These are phyloP conservation scores for Plotosus lineatus DNA, from an alignment of 2,113 vertebrate genomes.

Conservation along the genomic window DNA sequence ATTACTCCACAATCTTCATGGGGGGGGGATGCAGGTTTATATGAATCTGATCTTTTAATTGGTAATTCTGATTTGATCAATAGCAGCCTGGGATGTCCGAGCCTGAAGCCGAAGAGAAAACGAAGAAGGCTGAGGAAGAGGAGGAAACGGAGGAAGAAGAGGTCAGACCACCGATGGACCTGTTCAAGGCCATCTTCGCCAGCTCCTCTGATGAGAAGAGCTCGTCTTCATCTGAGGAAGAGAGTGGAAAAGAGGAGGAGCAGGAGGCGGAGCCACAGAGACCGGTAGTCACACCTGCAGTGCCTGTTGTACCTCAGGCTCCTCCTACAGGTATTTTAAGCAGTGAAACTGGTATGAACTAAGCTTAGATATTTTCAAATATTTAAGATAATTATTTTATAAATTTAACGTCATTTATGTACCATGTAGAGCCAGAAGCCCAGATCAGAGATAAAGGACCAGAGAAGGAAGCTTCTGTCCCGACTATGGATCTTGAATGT, in stretches of 20 bases:
- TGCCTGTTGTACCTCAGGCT: not conserved
- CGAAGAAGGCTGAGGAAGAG: slow-evolving; percentile 36
- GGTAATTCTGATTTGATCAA: not conserved
- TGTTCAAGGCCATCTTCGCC: slow-evolving; percentile 94
- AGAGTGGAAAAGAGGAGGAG: slow-evolving; percentile 67
- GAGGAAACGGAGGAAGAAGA: slow-evolving; percentile 74
- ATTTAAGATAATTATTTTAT: not conserved
- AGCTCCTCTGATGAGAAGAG: slow-evolving; percentile 89
- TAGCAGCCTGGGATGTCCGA: slow-evolving; percentile 32
- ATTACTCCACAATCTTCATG: no score
- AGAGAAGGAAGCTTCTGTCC: slow-evolving; percentile 25
- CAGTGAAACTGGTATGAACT: slow-evolving; percentile 7
- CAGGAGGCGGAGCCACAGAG: slow-evolving; percentile 10
- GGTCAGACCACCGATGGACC: slow-evolving; percentile 84
- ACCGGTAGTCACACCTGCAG: slow-evolving; percentile 2
- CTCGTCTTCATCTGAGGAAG: slow-evolving; percentile 83
- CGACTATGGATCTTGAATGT: slow-evolving; percentile 32
- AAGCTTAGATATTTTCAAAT: not conserved
- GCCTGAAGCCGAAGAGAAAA: slow-evolving; percentile 40
- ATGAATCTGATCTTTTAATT: not conserved
- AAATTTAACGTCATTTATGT: not conserved
- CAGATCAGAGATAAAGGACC: not conserved
- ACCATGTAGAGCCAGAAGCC: slow-evolving; percentile 28
- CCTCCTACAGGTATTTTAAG: not conserved
- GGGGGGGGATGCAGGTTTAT: not conserved